Base-by-base conservation (phyloP, 2,888 invertebrate genomes). In the Cheiracanthium punctorium region DNA sequence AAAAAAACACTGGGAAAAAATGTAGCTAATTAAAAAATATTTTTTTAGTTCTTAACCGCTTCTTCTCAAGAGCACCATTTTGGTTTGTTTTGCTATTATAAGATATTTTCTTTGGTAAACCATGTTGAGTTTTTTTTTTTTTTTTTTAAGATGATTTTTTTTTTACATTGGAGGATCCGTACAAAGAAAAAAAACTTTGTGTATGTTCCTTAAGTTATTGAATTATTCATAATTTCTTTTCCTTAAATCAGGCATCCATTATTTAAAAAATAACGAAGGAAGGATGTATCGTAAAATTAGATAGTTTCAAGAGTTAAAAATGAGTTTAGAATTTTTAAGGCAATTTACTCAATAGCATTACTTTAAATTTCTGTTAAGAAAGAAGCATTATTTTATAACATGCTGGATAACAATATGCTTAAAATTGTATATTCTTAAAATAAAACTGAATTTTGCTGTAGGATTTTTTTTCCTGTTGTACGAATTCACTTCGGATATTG, bases 31-130 rank as follows among this genome's bases (percentile, higher is more conserved):
- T 76, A 76, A 76, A 72, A 76, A 37, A 29, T 29, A 29, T 67
- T 76, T 76, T 74, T 37, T 37, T 37, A 37, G 58, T 67, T 48
- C 69, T 75, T 77, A 77, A 77, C 65, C 69, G 69, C 77, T 69
- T 30, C 24, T 77, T 77, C 67, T 77, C 43, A 77, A 69, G 48
- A 69, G 77, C 48, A 69, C 67, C 65, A 69, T 77, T 69, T 48
- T 75, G 64, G 64, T 28, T 64, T 64, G 17, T 75, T 64, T 75
- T 75, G 64, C 28, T 76, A 24, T 79, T 8, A 70, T 70, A 52
- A 43, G 67, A 43, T 37, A 65, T 76, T 76, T 76, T 76, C 67
- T 41, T 52, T 52, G 52, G 73, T 52, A 73, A 69, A 32, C 52
- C 48, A 52, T 70, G 20, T 30, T 79, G 48, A 52, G 28, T 79